These are phyloP conservation scores for Phalangium opilio DNA, from an alignment of 2,888 invertebrate species.

Conservation along the genomic window DNA sequence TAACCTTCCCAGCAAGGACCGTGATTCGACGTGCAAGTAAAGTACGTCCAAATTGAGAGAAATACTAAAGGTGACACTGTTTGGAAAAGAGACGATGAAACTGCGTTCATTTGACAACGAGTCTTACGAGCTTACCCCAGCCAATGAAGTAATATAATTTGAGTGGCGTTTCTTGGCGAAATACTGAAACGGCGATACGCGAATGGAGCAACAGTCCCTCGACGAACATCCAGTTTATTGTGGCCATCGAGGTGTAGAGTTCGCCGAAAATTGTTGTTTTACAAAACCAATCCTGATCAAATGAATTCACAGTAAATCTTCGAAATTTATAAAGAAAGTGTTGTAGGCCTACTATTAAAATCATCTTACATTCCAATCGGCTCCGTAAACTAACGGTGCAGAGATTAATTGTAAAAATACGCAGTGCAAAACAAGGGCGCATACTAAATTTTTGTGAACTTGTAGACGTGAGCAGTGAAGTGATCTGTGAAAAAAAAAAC, in stretches of 20 bases:
- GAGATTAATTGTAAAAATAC: background rate
- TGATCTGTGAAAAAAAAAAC: background rate
- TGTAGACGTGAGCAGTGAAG: background rate
- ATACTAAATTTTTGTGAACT: background rate
- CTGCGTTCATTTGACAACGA: background rate
- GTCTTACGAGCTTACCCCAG: conserved; percentile 37
- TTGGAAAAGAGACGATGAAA: background rate
- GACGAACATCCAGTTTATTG: conserved; percentile 44
- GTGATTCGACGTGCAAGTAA: background rate
- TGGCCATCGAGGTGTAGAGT: conserved; percentile 39
- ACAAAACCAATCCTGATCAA: conserved; percentile 40
- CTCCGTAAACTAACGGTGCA: background rate
- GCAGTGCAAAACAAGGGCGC: background rate
- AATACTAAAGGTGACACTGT: background rate
- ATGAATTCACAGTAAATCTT: no score
- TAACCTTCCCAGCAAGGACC: conserved; percentile 11
- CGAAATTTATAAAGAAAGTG: no score
- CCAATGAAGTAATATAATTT: conserved; percentile 38
- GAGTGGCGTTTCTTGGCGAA: conserved; percentile 39
- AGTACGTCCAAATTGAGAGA: background rate
- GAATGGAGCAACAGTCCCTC: conserved; percentile 37
- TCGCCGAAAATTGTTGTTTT: conserved; percentile 35
- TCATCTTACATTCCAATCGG: no score
- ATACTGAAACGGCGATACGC: conserved; percentile 39
- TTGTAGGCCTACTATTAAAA: no score